A percentile compares a stretch with the other conserved stretches of the same genome.
Evolutionary conservation across 2,888 invertebrate species (phyloP).

Genomic region (Tenthredo distinguenda): DNA sequence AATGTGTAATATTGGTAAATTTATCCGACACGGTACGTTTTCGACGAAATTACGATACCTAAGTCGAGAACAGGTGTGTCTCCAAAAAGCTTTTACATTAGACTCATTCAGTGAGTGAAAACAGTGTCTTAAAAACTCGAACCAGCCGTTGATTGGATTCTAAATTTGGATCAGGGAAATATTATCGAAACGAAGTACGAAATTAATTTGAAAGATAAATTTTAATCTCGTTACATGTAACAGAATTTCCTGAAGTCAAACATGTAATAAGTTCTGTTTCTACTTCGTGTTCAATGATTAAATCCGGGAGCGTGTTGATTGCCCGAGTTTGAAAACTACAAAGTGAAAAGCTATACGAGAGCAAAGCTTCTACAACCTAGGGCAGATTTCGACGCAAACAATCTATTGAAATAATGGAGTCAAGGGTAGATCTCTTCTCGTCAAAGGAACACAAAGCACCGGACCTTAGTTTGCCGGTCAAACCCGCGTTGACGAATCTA

Average conservation of each 20-base stretch:
- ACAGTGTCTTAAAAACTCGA: no score
- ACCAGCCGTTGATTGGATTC: no score
- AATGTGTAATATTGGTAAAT: not conserved
- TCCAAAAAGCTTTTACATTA: not conserved
- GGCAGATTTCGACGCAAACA: slow-evolving; percentile 31
- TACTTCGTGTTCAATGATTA: slow-evolving; percentile 4
- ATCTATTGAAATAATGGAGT: slow-evolving; percentile 13
- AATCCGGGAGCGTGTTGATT: not conserved
- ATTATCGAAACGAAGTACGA: not conserved
- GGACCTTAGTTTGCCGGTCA: not conserved
- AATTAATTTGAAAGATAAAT: not conserved
- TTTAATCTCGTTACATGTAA: not conserved
- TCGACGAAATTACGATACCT: not conserved
- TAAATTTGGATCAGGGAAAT: not conserved
- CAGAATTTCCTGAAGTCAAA: not conserved
- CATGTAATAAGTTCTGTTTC: not conserved
- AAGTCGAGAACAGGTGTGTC: not conserved
- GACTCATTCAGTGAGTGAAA: no score
- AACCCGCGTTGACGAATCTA: slow-evolving; percentile 18
- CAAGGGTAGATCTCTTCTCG: not conserved
- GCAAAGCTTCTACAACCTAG: not conserved
- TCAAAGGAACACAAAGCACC: slow-evolving; percentile 21
- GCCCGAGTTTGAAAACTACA: not conserved
- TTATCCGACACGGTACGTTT: not conserved
- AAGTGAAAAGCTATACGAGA: not conserved